These are phyloP conservation scores for Dendroctonus ponderosae DNA, from an alignment of 1,140 invertebrate genomes.

Conservation along the genomic window DNA sequence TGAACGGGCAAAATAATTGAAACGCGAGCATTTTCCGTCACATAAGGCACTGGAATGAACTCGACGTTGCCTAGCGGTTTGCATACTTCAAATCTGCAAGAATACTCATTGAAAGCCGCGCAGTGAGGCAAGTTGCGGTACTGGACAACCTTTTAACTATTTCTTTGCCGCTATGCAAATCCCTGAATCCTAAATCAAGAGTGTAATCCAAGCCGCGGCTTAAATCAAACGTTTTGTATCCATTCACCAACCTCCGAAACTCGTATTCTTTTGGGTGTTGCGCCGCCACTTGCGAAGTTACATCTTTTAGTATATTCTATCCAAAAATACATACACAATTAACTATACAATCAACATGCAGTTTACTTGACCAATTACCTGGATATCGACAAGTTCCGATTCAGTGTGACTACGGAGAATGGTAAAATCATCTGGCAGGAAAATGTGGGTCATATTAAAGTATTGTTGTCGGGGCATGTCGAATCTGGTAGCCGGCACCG, in stretches of 20 bases:
- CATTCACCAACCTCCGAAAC: conserved; percentile 68
- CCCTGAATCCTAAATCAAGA: conserved; percentile 63
- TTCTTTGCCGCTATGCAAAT: conserved; percentile 46
- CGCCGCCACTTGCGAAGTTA: conserved; percentile 57
- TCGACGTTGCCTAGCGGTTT: conserved; percentile 82
- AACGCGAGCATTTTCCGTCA: conserved; percentile 83
- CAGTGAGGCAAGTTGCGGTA: neutral
- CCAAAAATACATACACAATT: conserved; percentile 20
- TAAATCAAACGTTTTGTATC: conserved; percentile 83
- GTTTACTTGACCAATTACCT: conserved; percentile 43
- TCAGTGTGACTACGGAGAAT: conserved; percentile 59
- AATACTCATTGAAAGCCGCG: neutral
- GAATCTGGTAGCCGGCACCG: conserved; percentile 73
- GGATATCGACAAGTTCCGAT: conserved; percentile 65
- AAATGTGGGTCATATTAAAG: conserved; percentile 81
- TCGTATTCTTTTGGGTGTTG: conserved; percentile 58
- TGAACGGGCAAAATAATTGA: conserved; percentile 70
- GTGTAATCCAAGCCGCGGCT: conserved; percentile 86
- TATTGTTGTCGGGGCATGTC: conserved; percentile 82
- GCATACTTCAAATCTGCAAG: conserved; percentile 62
- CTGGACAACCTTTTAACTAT: conserved; percentile 49
- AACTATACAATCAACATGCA: neutral
- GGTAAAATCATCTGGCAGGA: conserved; percentile 68
- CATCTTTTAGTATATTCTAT: conserved; percentile 62
- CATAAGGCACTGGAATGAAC: conserved; percentile 83